phyloP scores from a whole-genome alignment of 2,797 vertebrate genomes.

The Catostomus latipinnis region DNA sequence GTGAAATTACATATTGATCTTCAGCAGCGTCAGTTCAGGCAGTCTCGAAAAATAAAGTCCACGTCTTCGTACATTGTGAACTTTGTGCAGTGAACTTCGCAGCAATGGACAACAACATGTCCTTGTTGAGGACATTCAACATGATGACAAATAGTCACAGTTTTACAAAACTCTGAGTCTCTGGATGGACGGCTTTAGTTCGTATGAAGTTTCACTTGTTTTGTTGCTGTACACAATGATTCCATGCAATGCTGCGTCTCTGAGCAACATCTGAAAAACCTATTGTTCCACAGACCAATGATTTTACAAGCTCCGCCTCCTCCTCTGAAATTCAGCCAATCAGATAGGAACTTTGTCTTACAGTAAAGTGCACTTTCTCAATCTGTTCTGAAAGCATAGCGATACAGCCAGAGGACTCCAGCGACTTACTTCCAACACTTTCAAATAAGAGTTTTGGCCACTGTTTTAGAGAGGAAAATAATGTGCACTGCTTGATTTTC shows the following conservation, averaged over 20 bases:
- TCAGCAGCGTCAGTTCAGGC: conserved; percentile 22
- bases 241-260: conserved; percentile 37
- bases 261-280: conserved; percentile 38
- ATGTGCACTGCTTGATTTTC: conserved; percentile 37
- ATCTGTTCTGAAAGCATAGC: conserved; percentile 66
- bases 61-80: neutral
- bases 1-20: conserved; percentile 7
- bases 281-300: neutral
- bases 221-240: conserved; percentile 25
- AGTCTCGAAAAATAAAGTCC: conserved; percentile 4
- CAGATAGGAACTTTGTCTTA: conserved; percentile 57
- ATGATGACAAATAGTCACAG: conserved; percentile 13
- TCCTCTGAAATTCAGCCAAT: conserved; percentile 26
- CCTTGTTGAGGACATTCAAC: conserved; percentile 14
- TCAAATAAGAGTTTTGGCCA: conserved; percentile 47
- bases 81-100: neutral
- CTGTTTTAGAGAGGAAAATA: conserved; percentile 42
- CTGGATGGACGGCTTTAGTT: neutral
- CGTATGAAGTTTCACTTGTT: conserved; percentile 15
- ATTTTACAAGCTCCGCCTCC: conserved; percentile 31
- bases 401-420: conserved; percentile 56
- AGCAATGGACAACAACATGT: conserved; percentile 14
- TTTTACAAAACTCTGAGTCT: conserved; percentile 13
- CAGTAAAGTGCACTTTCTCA: conserved; percentile 83
- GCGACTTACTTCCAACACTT: conserved; percentile 58